phyloP scores from a whole-genome alignment of 1,140 invertebrate genomes.

The Armadillidium nasatum region DNA sequence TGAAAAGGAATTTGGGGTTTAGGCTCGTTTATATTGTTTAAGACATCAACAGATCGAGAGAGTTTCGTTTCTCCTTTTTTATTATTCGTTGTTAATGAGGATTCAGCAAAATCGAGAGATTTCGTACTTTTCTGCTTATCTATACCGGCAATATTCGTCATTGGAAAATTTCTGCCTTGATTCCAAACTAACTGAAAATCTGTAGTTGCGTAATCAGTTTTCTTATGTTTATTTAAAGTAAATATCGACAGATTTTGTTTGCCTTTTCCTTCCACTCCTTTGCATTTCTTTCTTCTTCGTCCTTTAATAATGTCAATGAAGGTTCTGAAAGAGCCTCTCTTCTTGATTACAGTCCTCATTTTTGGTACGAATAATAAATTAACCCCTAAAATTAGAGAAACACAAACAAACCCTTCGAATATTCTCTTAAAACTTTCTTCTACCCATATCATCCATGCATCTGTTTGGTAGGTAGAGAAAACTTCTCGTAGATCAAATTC shows the following conservation, averaged over 20 bases:
- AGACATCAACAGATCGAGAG: neutral
- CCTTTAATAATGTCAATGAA: neutral
- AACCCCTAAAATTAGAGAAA: neutral
- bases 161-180: neutral
- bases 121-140: neutral
- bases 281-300: neutral
- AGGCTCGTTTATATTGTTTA: neutral
- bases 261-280: neutral
- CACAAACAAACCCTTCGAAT: neutral
- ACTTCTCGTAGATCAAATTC: neutral
- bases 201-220: neutral
- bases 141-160: neutral
- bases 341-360: neutral
- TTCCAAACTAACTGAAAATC: neutral
- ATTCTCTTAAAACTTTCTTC: neutral
- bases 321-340: neutral
- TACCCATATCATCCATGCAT: neutral
- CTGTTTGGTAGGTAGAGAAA: neutral
- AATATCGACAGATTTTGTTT: neutral
- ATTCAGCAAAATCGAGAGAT: neutral
- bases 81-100: neutral
- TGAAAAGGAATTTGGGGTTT: neutral
- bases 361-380: neutral
- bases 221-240: neutral
- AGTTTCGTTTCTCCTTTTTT: neutral